phyloP scores from a whole-genome alignment of 2,797 vertebrate species.

The Sebastes diploproa region DNA sequence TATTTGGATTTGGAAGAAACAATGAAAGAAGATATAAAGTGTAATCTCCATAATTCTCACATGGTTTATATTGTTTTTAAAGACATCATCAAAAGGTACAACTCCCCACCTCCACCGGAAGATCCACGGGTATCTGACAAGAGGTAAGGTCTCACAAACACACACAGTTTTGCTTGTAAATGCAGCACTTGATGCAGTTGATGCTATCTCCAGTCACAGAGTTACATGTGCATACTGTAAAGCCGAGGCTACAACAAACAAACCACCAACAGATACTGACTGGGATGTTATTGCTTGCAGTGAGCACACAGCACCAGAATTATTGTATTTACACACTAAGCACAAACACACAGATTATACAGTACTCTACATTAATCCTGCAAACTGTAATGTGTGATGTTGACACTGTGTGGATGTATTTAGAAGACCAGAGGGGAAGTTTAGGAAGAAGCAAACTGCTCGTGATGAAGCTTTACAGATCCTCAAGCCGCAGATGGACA shows the following conservation, averaged over 20 bases:
- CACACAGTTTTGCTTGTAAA: slow-evolving; percentile 2
- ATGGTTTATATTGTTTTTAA: neutral
- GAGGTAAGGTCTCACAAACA: slow-evolving; percentile 61
- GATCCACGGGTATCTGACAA: slow-evolving; percentile 61
- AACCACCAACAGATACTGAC: neutral
- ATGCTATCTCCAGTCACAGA: slow-evolving; percentile 13
- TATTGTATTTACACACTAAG: slow-evolving; percentile 18
- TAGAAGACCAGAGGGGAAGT: slow-evolving; percentile 88
- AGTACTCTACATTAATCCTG: neutral
- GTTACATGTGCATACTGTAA: neutral
- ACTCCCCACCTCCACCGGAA: slow-evolving; percentile 77
- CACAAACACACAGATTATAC: slow-evolving; percentile 5
- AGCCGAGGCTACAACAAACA: neutral
- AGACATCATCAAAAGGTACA: slow-evolving; percentile 92
- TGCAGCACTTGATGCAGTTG: slow-evolving; percentile 15
- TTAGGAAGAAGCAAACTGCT: slow-evolving; percentile 88
- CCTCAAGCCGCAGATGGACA: slow-evolving; percentile 89
- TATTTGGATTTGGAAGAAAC: neutral
- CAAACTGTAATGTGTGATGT: neutral
- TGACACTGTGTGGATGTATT: slow-evolving; percentile 18
- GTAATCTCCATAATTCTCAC: neutral
- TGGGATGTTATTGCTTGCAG: neutral
- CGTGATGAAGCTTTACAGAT: slow-evolving; percentile 95
- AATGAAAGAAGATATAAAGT: neutral
- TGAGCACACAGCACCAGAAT: slow-evolving; percentile 18